Base-by-base conservation (phyloP, 92 coral and sea anemone species). In the Epizoanthus scotinus region DNA sequence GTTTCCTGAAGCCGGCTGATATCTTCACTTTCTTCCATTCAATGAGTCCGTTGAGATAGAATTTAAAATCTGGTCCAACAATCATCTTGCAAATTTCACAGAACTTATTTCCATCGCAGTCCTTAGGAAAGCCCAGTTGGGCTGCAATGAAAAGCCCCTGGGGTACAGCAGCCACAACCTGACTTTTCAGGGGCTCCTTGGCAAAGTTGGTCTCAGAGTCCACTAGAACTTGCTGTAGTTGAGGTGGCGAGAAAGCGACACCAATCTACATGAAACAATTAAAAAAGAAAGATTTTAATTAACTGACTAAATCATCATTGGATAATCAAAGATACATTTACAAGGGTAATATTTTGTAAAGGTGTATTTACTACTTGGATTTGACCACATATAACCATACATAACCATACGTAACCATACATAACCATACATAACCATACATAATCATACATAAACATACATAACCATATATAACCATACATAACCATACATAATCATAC, bases 81-180 rank as follows among this genome's bases (percentile, higher is more conserved):
- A 96, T 91, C 83, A 89, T 86, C 82, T 96, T 96, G 24, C 82
- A 64, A 17, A 94, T 89, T 66, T 91, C 93, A 75, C 99, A 96
- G 78, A 95, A 95, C 71, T 90, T 94, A 62, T 89, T 89, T 6
- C 95, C 98, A 71, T 90, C 83, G 84, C 99, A 95, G 50, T 95
- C 98, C 70, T 95, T 95, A 4, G 99, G 99, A 0, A 95, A 84
- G 28, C 89, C 87, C 0, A 95, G 73, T 31, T 87, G 94, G 1
- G 98, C 99, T 27, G 86, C 99, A 9, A 92, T 90, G 36, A 85
- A 91, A 2, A 95, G 86, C 0, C 93, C 99, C 82, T 78, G 55
- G 63, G 85, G 83, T 0, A 83, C 73, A 2, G 83, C 26, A 20
- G 20, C 13, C 12, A 22, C 52, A 22, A 84, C 86, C 73, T 83